Evolutionary conservation across 2,888 invertebrate genomes (phyloP), one percentile per base, ranked within the genome.

Genomic region (Drosophila anomalipes): DNA sequence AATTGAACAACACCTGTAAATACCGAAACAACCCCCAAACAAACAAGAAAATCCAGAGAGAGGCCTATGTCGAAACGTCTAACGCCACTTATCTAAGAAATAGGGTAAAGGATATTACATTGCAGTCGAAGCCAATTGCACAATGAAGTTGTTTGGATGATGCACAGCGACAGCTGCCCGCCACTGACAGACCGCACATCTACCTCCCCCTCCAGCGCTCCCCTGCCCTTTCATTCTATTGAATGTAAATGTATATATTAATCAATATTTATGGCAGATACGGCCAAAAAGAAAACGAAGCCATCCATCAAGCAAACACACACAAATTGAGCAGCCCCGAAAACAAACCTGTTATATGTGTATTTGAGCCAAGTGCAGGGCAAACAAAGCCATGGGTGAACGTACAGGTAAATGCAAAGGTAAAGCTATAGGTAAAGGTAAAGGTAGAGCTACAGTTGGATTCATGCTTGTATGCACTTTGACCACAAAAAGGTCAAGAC

Each of bases 391-490:
- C 59, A 4, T 44, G 35, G 53, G 35, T 26, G 51, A 39, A 41
- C 33, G 28, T 14, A 60, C 54, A 69, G 73, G 54, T 58, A 61
- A 51, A 69, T 60, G 52, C 12, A 62, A 47, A 64, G 63, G 54
- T 58, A 61, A 51, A 69, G 57, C 39, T 57, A 54, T 37, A 59
- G 54, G 26, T 35, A 66, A 44, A 70, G 62, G 64, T 44, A 67
- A 44, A 62, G 69, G 56, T 69, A 76, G 64, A 74, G 69, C 66
- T 67, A 49, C 49, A 59, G 41, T 67, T 81, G 61, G 71, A 86
- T 86, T 88, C 86, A 89, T 90, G 86, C 77, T 81, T 90, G 89
- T 83, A 76, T 86, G 86, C 86, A 90, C 89, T 89, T 79, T 90
- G 86, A 90, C 86, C 86, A 79, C 86, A 88, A 83, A 86, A 82